Evolutionary conservation across 2,888 invertebrate species (phyloP).

Genomic region (Boloria euphrosyne): DNA sequence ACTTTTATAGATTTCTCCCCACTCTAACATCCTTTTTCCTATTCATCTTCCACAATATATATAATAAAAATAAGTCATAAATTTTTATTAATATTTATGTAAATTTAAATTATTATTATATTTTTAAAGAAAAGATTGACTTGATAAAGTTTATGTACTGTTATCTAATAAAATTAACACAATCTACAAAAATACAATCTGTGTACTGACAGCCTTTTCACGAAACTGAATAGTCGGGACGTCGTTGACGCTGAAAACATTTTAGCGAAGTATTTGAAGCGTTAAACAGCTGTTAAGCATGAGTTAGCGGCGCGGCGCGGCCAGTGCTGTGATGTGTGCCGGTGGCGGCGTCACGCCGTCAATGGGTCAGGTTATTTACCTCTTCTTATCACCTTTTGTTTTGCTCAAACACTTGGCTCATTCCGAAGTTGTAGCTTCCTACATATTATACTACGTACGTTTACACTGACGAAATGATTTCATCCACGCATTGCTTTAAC

Average conservation of each 20-base stretch:
- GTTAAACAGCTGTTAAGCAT: conserved; percentile 66
- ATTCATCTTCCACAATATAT: too few relatives aligned
- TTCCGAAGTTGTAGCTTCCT: conserved; percentile 50
- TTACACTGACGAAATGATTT: not conserved
- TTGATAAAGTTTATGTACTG: not conserved
- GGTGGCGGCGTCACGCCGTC: conserved; percentile 65
- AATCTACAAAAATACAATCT: not conserved
- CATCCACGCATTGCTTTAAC: not conserved
- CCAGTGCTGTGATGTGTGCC: conserved; percentile 43
- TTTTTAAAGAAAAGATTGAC: too few relatives aligned
- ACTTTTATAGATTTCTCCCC: too few relatives aligned
- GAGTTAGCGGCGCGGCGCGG: conserved; percentile 47
- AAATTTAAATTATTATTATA: too few relatives aligned
- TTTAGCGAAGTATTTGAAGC: conserved; percentile 64
- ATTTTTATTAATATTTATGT: too few relatives aligned
- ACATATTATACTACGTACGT: conserved; percentile 12
- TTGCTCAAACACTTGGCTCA: conserved; percentile 74
- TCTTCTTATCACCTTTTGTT: conserved; percentile 81
- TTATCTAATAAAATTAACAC: not conserved
- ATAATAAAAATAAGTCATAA: too few relatives aligned
- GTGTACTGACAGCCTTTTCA: conserved; percentile 11
- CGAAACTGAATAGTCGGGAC: conserved; percentile 27
- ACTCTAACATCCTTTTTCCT: too few relatives aligned
- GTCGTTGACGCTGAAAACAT: conserved; percentile 58
- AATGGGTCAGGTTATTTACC: conserved; percentile 81